phyloP scores from a whole-genome alignment of 1,140 invertebrate species.

The Drosophila melanica region DNA sequence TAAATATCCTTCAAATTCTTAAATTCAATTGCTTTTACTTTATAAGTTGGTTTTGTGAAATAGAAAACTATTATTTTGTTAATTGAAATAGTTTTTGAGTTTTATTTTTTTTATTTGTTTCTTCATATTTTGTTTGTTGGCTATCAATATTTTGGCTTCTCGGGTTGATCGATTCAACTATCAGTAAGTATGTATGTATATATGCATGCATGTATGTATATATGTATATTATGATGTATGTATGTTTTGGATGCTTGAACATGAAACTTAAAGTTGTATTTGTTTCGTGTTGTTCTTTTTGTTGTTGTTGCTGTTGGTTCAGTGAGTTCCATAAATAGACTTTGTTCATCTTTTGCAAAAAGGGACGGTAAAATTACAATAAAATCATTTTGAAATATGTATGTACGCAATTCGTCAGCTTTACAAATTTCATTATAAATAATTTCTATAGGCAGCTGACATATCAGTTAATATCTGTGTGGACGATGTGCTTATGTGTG shows the following conservation, averaged over 20 bases:
- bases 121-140: slow-evolving; percentile 57
- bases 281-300: slow-evolving; percentile 38
- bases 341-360: slow-evolving; percentile 73
- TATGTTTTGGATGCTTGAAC: slow-evolving; percentile 44
- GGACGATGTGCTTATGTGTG: slow-evolving; percentile 52
- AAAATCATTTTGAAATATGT: slow-evolving; percentile 80
- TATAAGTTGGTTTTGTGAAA: slow-evolving; percentile 53
- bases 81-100: slow-evolving; percentile 71
- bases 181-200: slow-evolving; percentile 10
- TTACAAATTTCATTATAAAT: slow-evolving; percentile 54
- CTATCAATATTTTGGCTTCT: slow-evolving; percentile 78
- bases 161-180: slow-evolving; percentile 60
- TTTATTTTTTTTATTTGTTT: slow-evolving; percentile 45
- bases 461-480: slow-evolving; percentile 50
- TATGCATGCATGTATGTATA: slow-evolving; percentile 9
- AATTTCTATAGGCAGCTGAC: slow-evolving; percentile 66
- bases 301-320: slow-evolving; percentile 53
- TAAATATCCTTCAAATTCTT: slow-evolving; percentile 72
- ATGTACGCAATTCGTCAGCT: slow-evolving; percentile 38
- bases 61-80: slow-evolving; percentile 77
- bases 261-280: slow-evolving; percentile 53
- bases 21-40: slow-evolving; percentile 74
- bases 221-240: slow-evolving; percentile 22
- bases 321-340: slow-evolving; percentile 76
- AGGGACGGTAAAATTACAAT: slow-evolving; percentile 84